Percentiles rank a stretch among this genome's conserved stretches.
phyloP scores from a whole-genome alignment of 2,888 invertebrate genomes.

The Eristalis intricaria region DNA sequence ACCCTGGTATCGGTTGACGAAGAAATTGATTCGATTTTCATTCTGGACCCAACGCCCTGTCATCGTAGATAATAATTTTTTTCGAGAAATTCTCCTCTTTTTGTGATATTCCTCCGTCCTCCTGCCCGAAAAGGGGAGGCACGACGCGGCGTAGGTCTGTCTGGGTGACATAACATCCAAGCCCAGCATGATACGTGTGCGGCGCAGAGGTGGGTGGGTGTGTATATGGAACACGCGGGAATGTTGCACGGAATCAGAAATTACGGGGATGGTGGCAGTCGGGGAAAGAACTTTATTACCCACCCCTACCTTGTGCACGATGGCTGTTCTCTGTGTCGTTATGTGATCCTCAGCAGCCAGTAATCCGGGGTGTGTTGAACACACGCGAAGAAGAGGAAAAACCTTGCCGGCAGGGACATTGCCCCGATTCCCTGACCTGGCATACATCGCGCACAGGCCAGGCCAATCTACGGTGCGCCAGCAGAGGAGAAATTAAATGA shows the following conservation, averaged over 20 bases:
- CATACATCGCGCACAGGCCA: background rate
- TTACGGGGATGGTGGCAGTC: constrained; percentile 25
- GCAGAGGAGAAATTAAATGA: constrained; percentile 62
- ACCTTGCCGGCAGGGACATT: constrained; percentile 20
- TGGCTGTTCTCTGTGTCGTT: constrained; percentile 24
- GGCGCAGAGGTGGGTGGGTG: constrained; percentile 6
- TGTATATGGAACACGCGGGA: constrained; percentile 35
- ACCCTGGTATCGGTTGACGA: constrained; percentile 21
- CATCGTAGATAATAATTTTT: constrained; percentile 53
- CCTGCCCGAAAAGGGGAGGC: constrained; percentile 21
- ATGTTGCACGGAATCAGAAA: constrained; percentile 18
- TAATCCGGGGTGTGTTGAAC: constrained; percentile 18
- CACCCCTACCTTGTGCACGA: constrained; percentile 18
- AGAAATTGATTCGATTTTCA: constrained; percentile 67
- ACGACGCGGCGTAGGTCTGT: background rate
- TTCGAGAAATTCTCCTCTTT: constrained; percentile 32
- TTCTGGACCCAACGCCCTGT: constrained; percentile 2
- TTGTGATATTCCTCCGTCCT: constrained; percentile 22
- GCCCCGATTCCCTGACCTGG: constrained; percentile 11
- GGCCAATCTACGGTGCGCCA: background rate
- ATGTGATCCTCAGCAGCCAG: constrained; percentile 55
- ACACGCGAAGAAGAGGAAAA: background rate
- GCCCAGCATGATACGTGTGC: constrained; percentile 3
- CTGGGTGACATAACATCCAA: constrained; percentile 12
- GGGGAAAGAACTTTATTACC: constrained; percentile 60